Evolutionary conservation across 1,140 invertebrate species (phyloP), one percentile per base, ranked within the genome.

Genomic region (Brevipalpus yothersi): DNA sequence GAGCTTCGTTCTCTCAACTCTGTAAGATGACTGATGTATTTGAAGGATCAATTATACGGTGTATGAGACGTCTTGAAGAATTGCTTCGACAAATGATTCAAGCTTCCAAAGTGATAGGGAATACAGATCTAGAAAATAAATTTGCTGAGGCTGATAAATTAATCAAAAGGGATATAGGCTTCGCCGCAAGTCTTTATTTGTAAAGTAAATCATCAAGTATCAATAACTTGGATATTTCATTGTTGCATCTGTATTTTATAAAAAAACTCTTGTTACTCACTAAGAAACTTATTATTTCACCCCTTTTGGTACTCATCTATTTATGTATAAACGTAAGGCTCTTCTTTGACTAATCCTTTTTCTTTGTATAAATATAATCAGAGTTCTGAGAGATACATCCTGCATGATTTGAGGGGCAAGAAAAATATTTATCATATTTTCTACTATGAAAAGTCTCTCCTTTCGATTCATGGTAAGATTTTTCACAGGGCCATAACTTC

Each of bases 1-100:
- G 93, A 21, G 79, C 84, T 17, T 77, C 78, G n/a, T 99, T 99
- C 72, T 73, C 82, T 61, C 78, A 91, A 68, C 80, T 99, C 62
- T 94, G 89, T 73, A 85, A 88, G 74, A 94, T 94, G 83, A 96
- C 92, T 0, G 89, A 96, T 66, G 87, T 96, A 58, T 98, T 95
- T 76, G 94, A 99, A 82, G 94, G 86, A 83, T 94, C 88, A 58
- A 96, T 99, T 65, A 98, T 99, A 69, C 77, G 95, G 21, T 91
- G 87, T 68, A 92, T 99, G 84, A 78, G 94, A 63, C 79, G 93
- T 40, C 73, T 99, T 45, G 95, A 99, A 73, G 94, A 98, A 73
- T 77, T 96, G 3, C 71, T 98, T 15, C 75, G 93, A 60, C 92
- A 99, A 74, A 80, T 99, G 73, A 83, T 84, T 63, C 88, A 94